Evolutionary conservation across 1,140 invertebrate genomes (phyloP).

Genomic region (Calephelis virginiensis): DNA sequence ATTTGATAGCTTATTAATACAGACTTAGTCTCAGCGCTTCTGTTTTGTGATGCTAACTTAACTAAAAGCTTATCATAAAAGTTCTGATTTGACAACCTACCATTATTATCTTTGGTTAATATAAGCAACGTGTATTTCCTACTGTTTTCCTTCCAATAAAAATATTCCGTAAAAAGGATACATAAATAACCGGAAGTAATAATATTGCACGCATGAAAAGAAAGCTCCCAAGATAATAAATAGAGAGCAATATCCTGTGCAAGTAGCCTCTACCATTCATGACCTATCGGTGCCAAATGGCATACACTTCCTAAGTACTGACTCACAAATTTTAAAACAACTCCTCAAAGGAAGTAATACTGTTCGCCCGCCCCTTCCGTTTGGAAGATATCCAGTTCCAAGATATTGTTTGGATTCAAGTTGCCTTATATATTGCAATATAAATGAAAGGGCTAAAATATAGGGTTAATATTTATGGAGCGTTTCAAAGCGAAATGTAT

Average conservation of each 20-base stretch:
- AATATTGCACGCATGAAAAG: conserved; percentile 2
- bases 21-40: too few relatives aligned
- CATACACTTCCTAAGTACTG: conserved; percentile 7
- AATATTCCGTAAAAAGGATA: not conserved
- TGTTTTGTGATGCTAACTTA: too few relatives aligned
- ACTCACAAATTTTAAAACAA: conserved; percentile 16
- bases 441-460: not conserved
- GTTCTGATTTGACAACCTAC: too few relatives aligned
- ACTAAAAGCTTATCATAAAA: too few relatives aligned
- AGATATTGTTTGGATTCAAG: conserved; percentile 6
- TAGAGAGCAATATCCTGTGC: not conserved
- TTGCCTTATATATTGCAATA: conserved; percentile 3
- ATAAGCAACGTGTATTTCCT: too few relatives aligned
- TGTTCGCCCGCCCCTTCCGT: conserved; percentile 6
- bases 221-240: conserved; percentile 3
- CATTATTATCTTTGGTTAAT: too few relatives aligned
- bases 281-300: conserved; percentile 5
- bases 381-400: conserved; percentile 9
- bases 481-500: too few relatives aligned
- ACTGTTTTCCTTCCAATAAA: too few relatives aligned
- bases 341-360: conserved; percentile 8
- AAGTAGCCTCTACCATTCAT: conserved; percentile 13
- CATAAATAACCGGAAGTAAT: conserved; percentile 5
- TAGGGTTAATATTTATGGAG: too few relatives aligned
- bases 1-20: too few relatives aligned